Conservation (phyloP, 2,888 invertebrate species). For the Lapara coniferarum region DNA sequence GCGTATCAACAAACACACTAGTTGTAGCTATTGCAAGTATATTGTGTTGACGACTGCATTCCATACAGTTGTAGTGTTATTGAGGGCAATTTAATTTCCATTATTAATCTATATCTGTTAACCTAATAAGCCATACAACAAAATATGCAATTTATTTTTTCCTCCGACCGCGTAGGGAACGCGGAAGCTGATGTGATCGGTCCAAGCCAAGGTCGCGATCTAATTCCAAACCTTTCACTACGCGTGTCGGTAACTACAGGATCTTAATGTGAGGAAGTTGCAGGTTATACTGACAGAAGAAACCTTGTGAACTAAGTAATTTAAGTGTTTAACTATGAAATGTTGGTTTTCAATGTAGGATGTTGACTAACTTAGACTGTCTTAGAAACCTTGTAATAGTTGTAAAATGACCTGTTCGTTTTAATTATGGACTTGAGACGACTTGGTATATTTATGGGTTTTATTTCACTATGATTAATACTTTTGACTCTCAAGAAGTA, state of each 20-base stretch:
- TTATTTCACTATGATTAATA: no score
- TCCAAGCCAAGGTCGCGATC: conserved; percentile 38
- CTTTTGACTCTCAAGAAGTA: no score
- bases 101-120: not conserved
- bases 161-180: conserved; percentile 25
- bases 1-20: no score
- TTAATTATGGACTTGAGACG: no score
- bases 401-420: no score
- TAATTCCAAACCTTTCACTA: conserved; percentile 45
- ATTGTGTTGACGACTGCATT: no score
- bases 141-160: conserved; percentile 7
- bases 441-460: no score
- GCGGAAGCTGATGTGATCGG: conserved; percentile 36
- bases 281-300: not conserved
- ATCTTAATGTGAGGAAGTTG: not conserved
- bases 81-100: not conserved
- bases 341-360: not conserved
- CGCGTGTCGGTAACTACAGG: conserved; percentile 33
- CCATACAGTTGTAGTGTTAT: no score
- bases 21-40: no score
- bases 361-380: not conserved
- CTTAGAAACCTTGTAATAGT: not conserved
- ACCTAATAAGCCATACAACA: not conserved
- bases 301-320: not conserved
- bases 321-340: not conserved